Evolutionary conservation across 2,113 vertebrate genomes (phyloP), one percentile per base, ranked within the genome.

Genomic region (Columbina picui): DNA sequence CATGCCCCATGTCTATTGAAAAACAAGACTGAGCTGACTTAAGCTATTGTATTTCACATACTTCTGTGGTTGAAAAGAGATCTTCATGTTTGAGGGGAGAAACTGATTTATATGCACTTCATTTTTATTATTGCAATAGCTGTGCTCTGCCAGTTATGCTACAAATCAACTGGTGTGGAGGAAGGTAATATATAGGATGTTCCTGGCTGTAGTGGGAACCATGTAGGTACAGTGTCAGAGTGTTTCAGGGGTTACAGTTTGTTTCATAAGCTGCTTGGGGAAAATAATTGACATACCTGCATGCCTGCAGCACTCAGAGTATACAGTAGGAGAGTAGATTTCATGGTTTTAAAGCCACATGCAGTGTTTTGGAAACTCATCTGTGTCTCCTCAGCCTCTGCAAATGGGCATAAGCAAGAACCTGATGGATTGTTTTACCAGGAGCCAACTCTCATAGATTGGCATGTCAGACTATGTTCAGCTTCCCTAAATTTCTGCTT

Each of bases 361-460:
- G 43, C 45, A 65, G 25, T 34, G 45, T 34, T 96, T 89, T 81
- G 56, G 36, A 94, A 97, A 70, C 14, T 92, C 71, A 49, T 80
- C 75, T 70, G 3, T 43, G 39, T 30, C 71, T 93, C n/a, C 90
- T 93, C 45, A 27, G 32, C 30, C 55, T 69, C 30, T 87, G 57
- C 36, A 73, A 94, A 74, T 60, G 65, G 77, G 43, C 22, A 78
- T 73, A 38, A 68, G 45, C 53, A 71, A 73, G 12, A 5, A 91
- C 61, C 64, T 65, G 29, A 87, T 70, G 36, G 34, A 74, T 77
- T 50, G 17, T 85, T 96, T 93, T 26, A 84, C 14, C 45, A 69
- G 14, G 20, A 50, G 69, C 43, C 43, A 79, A 41, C 30, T 93
- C 84, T 87, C 30, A 6, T 57, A 19, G 64, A 67, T 43, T 52